Percentiles rank a stretch among this genome's conserved stretches.
Conservation (phyloP, 2,888 invertebrate species). For the Suillia variegata region DNA sequence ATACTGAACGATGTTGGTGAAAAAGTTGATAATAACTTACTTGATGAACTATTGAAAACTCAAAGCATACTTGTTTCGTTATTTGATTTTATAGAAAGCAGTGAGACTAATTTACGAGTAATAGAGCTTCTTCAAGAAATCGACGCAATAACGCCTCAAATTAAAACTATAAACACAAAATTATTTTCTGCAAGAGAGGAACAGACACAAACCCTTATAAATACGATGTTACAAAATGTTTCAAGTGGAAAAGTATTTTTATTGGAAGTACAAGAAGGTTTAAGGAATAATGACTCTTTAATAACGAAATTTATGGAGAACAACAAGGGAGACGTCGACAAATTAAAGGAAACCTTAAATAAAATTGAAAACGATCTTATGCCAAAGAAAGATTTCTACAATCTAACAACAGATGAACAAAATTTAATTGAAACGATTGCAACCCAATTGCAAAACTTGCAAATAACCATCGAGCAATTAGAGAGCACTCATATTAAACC, state of each 20-base stretch:
- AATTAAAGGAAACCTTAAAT: constrained; percentile 39
- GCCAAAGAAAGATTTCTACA: constrained; percentile 33
- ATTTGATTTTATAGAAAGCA: constrained; percentile 55
- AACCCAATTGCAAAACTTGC: constrained; percentile 40
- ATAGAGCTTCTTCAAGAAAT: constrained; percentile 56
- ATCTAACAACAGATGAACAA: constrained; percentile 38
- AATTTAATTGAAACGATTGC: constrained; percentile 44
- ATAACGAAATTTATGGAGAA: constrained; percentile 39
- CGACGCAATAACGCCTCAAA: constrained; percentile 46
- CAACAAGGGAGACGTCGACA: constrained; percentile 41
- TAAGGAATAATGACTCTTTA: constrained; percentile 39
- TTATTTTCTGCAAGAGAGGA: constrained; percentile 10
- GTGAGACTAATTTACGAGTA: constrained; percentile 46
- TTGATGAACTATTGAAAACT: constrained; percentile 39
- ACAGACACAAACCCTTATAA: constrained; percentile 24
- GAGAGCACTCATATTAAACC: too few species aligned
- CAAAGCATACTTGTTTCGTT: constrained; percentile 49
- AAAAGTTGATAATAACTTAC: constrained; percentile 32
- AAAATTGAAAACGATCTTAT: constrained; percentile 47
- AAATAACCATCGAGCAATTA: constrained; percentile 36
- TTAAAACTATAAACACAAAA: constrained; percentile 32
- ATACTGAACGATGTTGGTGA: constrained; percentile 50
- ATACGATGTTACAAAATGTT: constrained; percentile 42
- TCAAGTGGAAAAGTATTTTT: constrained; percentile 43
- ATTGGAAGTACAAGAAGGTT: constrained; percentile 45